A percentile compares a stretch with the other conserved stretches of the same genome.
Conservation (phyloP, 2,888 invertebrate genomes). For the Netelia inedita region DNA sequence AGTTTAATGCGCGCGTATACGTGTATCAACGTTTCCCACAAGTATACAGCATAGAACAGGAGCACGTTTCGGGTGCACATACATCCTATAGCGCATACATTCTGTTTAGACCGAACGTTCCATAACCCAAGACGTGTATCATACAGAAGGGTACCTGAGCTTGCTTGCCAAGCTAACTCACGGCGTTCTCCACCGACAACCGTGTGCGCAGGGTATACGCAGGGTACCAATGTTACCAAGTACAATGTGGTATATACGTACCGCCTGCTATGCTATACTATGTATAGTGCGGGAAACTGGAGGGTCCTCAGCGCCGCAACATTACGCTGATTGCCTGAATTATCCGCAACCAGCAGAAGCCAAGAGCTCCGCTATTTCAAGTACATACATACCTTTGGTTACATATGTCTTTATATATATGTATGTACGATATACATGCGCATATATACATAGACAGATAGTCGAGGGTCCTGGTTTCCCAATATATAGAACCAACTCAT, state of each 20-base stretch:
- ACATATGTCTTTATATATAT: constrained; percentile 34
- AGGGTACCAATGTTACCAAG: constrained; percentile 47
- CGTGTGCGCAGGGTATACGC: constrained; percentile 47
- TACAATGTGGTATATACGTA: constrained; percentile 34
- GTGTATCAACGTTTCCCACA: constrained; percentile 22
- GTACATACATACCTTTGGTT: constrained; percentile 55
- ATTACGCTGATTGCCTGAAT: constrained; percentile 85
- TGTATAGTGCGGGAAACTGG: constrained; percentile 76
- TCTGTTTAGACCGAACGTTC: constrained; percentile 39
- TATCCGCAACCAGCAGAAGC: constrained; percentile 81
- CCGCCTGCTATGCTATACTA: constrained; percentile 32
- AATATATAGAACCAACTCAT: neutral
- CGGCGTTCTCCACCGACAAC: constrained; percentile 46
- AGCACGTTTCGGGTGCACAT: neutral
- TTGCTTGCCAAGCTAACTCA: constrained; percentile 20
- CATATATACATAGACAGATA: neutral
- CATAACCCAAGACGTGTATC: constrained; percentile 37
- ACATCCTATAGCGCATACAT: constrained; percentile 19
- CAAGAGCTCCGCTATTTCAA: constrained; percentile 60
- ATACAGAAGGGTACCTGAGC: constrained; percentile 6
- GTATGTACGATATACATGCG: constrained; percentile 1
- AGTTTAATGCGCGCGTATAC: constrained; percentile 23
- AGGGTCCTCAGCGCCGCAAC: constrained; percentile 84
- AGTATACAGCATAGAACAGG: constrained; percentile 5
- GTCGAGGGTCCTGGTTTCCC: constrained; percentile 42